These are phyloP conservation scores for Sapajus apella DNA, from an alignment of 2,113 vertebrate species.

Conservation along the genomic window DNA sequence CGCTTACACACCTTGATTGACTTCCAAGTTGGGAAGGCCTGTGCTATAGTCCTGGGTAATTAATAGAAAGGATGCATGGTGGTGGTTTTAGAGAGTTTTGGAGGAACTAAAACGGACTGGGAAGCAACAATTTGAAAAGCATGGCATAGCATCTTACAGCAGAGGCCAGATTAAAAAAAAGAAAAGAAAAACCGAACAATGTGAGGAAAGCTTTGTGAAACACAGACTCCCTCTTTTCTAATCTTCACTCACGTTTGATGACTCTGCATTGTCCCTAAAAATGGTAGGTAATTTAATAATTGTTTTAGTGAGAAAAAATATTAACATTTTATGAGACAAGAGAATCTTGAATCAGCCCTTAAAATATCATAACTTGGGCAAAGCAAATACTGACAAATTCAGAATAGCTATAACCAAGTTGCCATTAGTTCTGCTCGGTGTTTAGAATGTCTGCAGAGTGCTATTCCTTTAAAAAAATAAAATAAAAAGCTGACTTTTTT, in stretches of 20 bases:
- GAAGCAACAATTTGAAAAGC: not conserved
- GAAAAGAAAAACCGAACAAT: not conserved
- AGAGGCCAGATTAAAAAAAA: not conserved
- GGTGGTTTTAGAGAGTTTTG: not conserved
- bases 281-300: not conserved
- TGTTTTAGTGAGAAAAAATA: not conserved
- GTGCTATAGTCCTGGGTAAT: not conserved
- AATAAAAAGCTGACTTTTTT: constrained; percentile 61
- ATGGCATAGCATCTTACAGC: not conserved
- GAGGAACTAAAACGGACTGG: not conserved
- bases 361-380: not conserved
- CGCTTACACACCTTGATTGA: not conserved
- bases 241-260: not conserved
- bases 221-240: not conserved
- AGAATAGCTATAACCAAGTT: not conserved
- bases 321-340: constrained; percentile 12
- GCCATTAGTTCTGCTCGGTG: constrained; percentile 6
- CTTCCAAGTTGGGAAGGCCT: not conserved
- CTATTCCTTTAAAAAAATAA: not conserved
- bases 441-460: not conserved
- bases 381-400: not conserved
- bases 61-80: not conserved
- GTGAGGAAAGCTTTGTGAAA: not conserved
- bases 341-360: not conserved
- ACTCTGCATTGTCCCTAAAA: not conserved